Evolutionary conservation across 2,888 invertebrate species (phyloP).

Genomic region (Rhaphigaster nebulosa): DNA sequence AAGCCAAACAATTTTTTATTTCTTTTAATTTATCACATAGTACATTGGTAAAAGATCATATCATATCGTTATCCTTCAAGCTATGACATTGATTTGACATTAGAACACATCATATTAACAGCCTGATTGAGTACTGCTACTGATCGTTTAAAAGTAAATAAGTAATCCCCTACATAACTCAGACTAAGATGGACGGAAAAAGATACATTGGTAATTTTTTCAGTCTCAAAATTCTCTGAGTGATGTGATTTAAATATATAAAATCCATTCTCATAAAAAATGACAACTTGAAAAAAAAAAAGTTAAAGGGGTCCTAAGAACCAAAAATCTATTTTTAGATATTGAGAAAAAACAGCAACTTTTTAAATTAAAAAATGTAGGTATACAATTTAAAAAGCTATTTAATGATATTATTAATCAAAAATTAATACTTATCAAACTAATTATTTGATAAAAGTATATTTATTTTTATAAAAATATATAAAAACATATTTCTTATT

Average conservation of each 20-base stretch:
- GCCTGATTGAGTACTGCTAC: not conserved
- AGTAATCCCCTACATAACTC: not conserved
- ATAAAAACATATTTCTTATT: too few relatives aligned
- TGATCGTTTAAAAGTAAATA: not conserved
- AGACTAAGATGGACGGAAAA: conserved; percentile 15
- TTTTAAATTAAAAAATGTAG: not conserved
- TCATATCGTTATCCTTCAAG: not conserved
- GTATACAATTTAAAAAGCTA: too few relatives aligned
- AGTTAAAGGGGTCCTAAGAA: not conserved
- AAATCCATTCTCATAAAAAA: not conserved
- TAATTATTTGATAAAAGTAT: too few relatives aligned
- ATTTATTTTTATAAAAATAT: not conserved
- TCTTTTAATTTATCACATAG: not conserved
- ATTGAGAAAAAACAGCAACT: not conserved
- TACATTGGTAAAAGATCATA: not conserved
- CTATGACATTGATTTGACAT: too few relatives aligned
- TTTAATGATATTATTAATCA: too few relatives aligned
- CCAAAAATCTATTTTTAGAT: not conserved
- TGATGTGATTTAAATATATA: not conserved
- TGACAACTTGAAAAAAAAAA: not conserved
- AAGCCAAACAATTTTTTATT: not conserved
- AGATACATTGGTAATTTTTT: not conserved
- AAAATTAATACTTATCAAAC: too few relatives aligned
- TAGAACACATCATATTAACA: not conserved
- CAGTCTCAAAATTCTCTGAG: not conserved